Evolutionary conservation across 2,113 vertebrate genomes (phyloP).

Genomic region (Crotalus horridus): DNA sequence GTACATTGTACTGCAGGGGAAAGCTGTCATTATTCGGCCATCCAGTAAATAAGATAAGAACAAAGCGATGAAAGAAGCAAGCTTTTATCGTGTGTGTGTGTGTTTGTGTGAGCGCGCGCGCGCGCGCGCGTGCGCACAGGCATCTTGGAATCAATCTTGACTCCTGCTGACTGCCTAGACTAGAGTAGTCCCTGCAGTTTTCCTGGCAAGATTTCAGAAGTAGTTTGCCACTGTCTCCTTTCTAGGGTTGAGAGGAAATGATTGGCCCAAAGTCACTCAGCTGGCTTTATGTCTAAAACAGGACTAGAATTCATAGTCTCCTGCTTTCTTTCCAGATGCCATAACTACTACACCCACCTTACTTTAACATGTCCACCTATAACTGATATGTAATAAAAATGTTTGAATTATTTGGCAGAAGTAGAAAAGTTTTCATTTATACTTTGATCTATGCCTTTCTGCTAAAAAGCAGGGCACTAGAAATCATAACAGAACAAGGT

Average conservation of each 20-base stretch:
- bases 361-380: background rate
- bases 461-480: background rate
- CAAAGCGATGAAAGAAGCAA: background rate
- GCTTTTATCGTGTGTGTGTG: background rate
- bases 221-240: background rate
- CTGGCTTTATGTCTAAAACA: background rate
- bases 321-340: background rate
- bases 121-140: fast-evolving
- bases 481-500: background rate
- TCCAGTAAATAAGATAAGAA: background rate
- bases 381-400: background rate
- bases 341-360: background rate
- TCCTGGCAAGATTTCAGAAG: background rate
- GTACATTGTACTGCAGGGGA: background rate
- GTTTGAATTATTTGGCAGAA: background rate
- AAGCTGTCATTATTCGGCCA: background rate
- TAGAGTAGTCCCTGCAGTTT: background rate
- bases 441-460: background rate
- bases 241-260: background rate
- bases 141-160: background rate
- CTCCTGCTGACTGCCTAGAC: background rate
- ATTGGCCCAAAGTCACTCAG: background rate
- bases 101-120: background rate
- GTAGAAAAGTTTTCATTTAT: background rate
- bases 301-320: background rate